Base-by-base conservation (phyloP, 2,113 vertebrate genomes). In the Acanthisitta chloris region DNA sequence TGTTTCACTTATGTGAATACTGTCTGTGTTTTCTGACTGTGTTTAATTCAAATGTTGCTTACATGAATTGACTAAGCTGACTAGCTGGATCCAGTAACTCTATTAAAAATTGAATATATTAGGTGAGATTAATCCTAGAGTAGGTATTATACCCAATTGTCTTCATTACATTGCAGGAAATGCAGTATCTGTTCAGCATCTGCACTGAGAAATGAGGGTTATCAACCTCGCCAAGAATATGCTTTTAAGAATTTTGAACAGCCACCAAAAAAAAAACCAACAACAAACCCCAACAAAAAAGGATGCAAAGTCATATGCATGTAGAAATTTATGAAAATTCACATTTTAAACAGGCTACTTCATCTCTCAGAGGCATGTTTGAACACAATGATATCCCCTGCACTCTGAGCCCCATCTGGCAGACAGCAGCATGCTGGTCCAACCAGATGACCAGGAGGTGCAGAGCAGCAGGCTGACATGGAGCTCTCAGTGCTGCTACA, bases 221-320 rank as follows among this genome's bases (percentile, higher is more conserved):
- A 36, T 38, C 28, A 52, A 5, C 12, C 13, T 79, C 65, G 12
- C 17, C 2, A 17, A 57, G 5, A 72, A 76, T 17, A 61, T 9
- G 4, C 3, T 45, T 55, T 45, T 14, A 86, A 66, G 14, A 12
- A 43, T 69, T 84, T 78, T 84, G 14, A 89, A 28, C 10, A 55
- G 13, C 16, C 14, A 59, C 10, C n/a, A n/a, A 25, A n/a, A 77
- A 85, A 29, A 19, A 3, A 48, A 6, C 18, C 16, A 4, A 33
- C 43, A 40, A 71, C 73, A 33, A 17, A 3, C 31, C 6, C 40
- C 52, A 57, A 40, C 61, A 72, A 28, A 14, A 2, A 55, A 42
- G 23, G 16, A 10, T 28, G 1, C 7, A 33, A 40, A 61, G 29
- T 43, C 15, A 57, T 0, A 3, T 15, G 4, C 6, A 8, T 20